These are phyloP conservation scores for Parauchenoglanis punctatus DNA, from an alignment of 2,797 vertebrate genomes.

Conservation along the genomic window DNA sequence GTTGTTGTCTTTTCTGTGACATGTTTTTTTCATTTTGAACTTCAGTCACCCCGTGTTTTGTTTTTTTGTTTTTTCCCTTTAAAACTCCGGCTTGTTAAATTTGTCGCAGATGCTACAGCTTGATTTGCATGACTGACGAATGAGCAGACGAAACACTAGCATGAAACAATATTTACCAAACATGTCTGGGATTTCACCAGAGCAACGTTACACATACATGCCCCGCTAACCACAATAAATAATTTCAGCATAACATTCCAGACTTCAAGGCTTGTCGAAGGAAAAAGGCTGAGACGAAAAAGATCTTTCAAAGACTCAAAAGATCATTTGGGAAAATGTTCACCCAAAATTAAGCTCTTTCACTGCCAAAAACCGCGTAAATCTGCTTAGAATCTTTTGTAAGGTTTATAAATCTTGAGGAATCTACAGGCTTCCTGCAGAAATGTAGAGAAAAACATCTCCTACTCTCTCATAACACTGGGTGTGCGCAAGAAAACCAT, in stretches of 20 bases:
- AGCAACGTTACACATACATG: background rate
- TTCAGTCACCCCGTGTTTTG: background rate
- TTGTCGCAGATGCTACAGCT: slow-evolving; percentile 10
- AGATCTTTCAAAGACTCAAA: background rate
- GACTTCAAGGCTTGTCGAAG: background rate
- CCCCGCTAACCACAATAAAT: slow-evolving; percentile 1
- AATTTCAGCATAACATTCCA: background rate
- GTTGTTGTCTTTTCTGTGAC: background rate
- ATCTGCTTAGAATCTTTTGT: background rate
- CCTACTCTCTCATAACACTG: slow-evolving; percentile 11
- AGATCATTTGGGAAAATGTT: background rate
- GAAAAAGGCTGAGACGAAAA: background rate
- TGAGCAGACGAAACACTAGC: slow-evolving; percentile 17
- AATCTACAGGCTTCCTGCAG: background rate
- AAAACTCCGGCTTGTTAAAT: slow-evolving; percentile 4
- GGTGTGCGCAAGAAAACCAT: background rate
- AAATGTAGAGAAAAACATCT: slow-evolving; percentile 13
- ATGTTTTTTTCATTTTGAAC: background rate
- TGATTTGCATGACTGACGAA: slow-evolving; percentile 3
- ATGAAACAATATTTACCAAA: slow-evolving; percentile 9
- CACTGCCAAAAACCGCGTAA: background rate
- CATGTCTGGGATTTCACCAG: slow-evolving; percentile 31
- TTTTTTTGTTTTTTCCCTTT: background rate
- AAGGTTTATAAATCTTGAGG: background rate
- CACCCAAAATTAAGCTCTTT: background rate